These are phyloP conservation scores for Scaptomyza hsui DNA, from an alignment of 1,140 invertebrate species.

Conservation along the genomic window DNA sequence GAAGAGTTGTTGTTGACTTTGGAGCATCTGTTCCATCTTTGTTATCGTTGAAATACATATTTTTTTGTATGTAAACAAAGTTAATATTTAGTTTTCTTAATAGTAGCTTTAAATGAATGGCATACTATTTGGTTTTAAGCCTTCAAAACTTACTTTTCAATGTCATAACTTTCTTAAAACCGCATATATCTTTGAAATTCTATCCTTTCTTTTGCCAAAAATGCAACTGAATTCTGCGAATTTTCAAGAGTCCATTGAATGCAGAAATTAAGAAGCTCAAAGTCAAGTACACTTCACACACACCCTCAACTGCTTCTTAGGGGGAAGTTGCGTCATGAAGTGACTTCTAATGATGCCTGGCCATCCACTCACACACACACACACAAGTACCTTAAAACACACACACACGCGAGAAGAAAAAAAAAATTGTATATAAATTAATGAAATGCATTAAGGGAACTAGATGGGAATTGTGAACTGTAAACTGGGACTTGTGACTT, in stretches of 20 bases:
- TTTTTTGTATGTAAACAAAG: too few species aligned
- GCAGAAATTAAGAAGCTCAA: slow-evolving; percentile 40
- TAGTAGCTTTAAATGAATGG: too few species aligned
- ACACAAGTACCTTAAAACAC: slow-evolving; percentile 65
- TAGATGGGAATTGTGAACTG: slow-evolving; percentile 26
- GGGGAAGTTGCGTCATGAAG: slow-evolving; percentile 36
- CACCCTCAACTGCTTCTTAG: slow-evolving; percentile 13
- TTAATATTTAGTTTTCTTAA: too few species aligned
- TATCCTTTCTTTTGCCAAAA: not conserved
- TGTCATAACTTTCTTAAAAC: too few species aligned
- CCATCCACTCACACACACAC: slow-evolving; percentile 3
- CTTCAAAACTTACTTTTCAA: too few species aligned
- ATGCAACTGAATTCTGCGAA: slow-evolving; percentile 11
- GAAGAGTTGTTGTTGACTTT: too few species aligned
- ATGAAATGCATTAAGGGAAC: slow-evolving; percentile 73
- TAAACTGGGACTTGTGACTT: slow-evolving; percentile 46
- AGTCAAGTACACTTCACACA: slow-evolving; percentile 32
- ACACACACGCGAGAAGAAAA: slow-evolving; percentile 7
- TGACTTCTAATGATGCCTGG: slow-evolving; percentile 64
- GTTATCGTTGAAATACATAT: too few species aligned
- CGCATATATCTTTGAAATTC: too few species aligned
- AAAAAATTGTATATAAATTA: slow-evolving; percentile 67
- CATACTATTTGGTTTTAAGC: too few species aligned
- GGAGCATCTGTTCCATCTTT: too few species aligned
- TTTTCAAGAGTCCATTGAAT: not conserved